Conservation (phyloP, 2,113 vertebrate species). For the Mugil cephalus region DNA sequence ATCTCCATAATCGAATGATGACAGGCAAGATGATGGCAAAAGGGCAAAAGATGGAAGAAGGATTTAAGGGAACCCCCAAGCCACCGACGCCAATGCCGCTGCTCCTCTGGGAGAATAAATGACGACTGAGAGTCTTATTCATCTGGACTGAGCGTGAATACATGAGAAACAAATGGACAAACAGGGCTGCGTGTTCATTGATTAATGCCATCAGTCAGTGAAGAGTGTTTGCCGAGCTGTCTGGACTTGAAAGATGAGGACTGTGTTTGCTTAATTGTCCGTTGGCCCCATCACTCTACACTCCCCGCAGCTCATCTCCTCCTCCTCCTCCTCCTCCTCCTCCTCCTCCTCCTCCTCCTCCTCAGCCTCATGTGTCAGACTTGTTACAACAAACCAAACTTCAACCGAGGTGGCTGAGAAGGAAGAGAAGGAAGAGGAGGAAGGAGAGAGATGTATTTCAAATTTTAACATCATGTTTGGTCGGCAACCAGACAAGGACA, state of each 20-base stretch:
- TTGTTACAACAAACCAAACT: conserved; percentile 38
- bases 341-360: background rate
- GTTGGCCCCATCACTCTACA: conserved; percentile 32
- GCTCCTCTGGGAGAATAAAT: conserved; percentile 12
- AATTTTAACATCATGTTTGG: background rate
- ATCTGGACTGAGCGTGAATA: background rate
- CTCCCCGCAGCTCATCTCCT: conserved; percentile 2
- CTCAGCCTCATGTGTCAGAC: conserved; percentile 4
- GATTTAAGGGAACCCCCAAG: conserved; percentile 7
- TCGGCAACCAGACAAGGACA: background rate
- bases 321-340: background rate
- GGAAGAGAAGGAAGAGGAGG: background rate
- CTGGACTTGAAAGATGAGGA: conserved; percentile 15
- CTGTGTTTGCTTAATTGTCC: conserved; percentile 26
- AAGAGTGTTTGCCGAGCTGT: conserved; percentile 2
- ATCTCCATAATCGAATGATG: conserved; percentile 64
- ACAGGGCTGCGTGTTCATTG: background rate
- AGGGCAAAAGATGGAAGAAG: conserved; percentile 12
- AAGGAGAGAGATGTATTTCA: no score
- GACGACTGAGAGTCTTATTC: background rate
- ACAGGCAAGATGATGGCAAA: conserved; percentile 21
- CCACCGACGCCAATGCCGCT: no score
- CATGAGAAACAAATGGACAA: background rate
- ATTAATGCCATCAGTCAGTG: conserved; percentile 12
- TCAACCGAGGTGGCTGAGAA: background rate